Conservation (phyloP, 2,113 vertebrate species). For the Aegotheles bennettii region DNA sequence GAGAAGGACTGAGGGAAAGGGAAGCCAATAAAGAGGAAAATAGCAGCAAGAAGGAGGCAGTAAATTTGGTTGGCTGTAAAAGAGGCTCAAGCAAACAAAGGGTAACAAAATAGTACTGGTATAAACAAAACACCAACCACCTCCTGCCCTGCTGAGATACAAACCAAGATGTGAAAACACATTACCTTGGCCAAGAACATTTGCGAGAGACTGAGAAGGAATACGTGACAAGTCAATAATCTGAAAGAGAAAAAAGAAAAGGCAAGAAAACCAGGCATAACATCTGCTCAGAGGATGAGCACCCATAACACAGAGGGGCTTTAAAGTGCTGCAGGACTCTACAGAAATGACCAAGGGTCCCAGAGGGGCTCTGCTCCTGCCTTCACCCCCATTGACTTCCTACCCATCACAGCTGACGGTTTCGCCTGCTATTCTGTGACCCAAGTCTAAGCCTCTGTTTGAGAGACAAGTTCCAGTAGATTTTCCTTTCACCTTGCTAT, state of each 20-base stretch:
- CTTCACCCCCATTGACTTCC: background rate
- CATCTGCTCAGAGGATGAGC: background rate
- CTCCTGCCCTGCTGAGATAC: background rate
- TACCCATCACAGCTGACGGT: accelerated
- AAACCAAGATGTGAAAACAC: background rate
- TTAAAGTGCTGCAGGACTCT: background rate
- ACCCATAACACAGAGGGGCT: background rate
- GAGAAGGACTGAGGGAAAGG: background rate
- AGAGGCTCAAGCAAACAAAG: background rate
- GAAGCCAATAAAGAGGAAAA: conserved; percentile 44
- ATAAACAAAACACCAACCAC: conserved; percentile 6
- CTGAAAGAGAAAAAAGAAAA: background rate
- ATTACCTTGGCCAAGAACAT: background rate
- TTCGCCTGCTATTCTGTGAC: background rate
- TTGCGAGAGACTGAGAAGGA: background rate
- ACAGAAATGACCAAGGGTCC: background rate
- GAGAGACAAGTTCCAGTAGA: background rate
- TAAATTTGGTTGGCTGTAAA: conserved; percentile 28
- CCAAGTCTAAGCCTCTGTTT: background rate
- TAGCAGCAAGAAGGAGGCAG: background rate
- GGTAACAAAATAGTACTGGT: background rate
- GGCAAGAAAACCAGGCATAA: background rate
- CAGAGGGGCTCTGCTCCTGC: background rate
- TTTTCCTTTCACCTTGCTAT: background rate
- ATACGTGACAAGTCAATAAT: background rate